These are phyloP conservation scores for Serilophus lunatus DNA, from an alignment of 2,113 vertebrate genomes.

Conservation along the genomic window DNA sequence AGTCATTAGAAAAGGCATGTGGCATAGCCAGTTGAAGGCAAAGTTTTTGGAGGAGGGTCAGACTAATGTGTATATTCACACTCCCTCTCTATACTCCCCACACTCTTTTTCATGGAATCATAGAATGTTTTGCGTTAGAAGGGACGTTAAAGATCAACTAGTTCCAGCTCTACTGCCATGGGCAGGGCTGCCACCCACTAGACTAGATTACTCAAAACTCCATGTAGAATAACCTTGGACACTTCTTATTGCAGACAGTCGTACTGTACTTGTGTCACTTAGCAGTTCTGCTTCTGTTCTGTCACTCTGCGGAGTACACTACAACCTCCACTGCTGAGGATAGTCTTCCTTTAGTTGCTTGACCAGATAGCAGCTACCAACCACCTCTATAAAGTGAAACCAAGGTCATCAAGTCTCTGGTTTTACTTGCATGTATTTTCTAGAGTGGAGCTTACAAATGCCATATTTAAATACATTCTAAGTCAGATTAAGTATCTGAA, in stretches of 20 bases:
- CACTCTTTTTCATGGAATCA: not conserved
- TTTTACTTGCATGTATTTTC: not conserved
- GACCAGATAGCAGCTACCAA: not conserved
- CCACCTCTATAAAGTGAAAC: not conserved
- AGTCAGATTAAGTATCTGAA: not conserved
- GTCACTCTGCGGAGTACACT: not conserved
- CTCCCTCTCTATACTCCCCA: accelerated
- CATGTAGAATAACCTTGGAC: not conserved
- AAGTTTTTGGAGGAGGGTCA: not conserved
- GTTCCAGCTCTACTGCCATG: not conserved
- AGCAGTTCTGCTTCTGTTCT: not conserved
- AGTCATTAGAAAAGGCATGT: not conserved
- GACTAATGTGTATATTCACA: accelerated
- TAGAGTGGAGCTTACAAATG: not conserved
- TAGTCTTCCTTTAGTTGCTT: not conserved
- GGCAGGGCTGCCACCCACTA: not conserved
- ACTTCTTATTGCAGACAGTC: not conserved
- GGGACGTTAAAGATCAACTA: not conserved
- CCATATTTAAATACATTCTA: not conserved
- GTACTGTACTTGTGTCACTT: not conserved
- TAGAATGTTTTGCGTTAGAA: not conserved
- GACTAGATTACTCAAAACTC: not conserved
- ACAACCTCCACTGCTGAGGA: not conserved
- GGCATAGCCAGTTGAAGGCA: not conserved
- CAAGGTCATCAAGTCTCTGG: accelerated